Conservation (phyloP, 23 tunicate genomes). For the Trididemnum nubilum region DNA sequence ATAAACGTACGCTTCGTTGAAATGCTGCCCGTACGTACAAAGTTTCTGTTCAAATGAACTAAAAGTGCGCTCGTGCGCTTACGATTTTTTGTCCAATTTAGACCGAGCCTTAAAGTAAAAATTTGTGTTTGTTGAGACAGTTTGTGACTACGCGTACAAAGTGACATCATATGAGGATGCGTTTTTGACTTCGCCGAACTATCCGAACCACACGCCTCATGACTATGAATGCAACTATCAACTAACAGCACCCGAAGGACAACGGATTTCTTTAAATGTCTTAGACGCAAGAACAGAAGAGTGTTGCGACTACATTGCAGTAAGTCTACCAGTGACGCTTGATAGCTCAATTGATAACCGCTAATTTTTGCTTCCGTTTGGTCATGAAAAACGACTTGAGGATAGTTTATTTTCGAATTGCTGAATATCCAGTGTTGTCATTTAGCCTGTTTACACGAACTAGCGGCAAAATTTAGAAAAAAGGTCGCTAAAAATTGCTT, state of each 20-base stretch:
- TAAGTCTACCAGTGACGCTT: too few species aligned
- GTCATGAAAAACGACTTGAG: too few species aligned
- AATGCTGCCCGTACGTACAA: too few species aligned
- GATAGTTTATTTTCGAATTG: too few species aligned
- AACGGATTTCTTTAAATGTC: neutral
- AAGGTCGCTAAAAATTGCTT: neutral
- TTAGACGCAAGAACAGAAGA: constrained; percentile 22
- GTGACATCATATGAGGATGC: neutral
- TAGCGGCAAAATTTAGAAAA: neutral
- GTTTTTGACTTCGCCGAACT: constrained; percentile 22
- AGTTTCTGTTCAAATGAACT: too few species aligned
- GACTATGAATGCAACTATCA: constrained; percentile 6
- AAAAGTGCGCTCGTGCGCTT: too few species aligned
- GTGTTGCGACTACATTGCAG: constrained; percentile 45
- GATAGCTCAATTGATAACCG: too few species aligned
- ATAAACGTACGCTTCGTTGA: too few species aligned
- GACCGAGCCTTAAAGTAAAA: too few species aligned
- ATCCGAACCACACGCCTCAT: constrained; percentile 1
- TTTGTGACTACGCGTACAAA: neutral
- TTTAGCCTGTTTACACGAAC: neutral
- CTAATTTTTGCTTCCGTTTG: too few species aligned
- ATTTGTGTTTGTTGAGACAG: neutral
- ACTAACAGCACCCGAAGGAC: constrained; percentile 6
- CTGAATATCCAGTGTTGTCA: neutral
- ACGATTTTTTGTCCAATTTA: too few species aligned